These are phyloP conservation scores for Euzetes globulus DNA, from an alignment of 2,888 invertebrate species.

Conservation along the genomic window DNA sequence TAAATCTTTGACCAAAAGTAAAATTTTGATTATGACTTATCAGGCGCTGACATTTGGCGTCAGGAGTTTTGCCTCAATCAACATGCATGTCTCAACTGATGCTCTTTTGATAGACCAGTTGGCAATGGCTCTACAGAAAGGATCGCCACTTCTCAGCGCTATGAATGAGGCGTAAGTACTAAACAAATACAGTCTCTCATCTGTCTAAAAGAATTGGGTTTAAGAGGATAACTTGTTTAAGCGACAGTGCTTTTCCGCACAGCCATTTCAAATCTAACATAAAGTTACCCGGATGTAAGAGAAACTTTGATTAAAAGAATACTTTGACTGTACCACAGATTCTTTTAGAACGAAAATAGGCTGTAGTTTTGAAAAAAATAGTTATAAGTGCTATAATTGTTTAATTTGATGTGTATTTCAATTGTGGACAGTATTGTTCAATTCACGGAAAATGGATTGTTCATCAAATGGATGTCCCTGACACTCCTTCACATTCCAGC, in stretches of 20 bases:
- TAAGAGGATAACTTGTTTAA: too few relatives aligned
- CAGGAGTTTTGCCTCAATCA: background rate
- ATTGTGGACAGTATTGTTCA: background rate
- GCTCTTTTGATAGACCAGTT: conserved; percentile 2
- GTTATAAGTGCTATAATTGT: background rate
- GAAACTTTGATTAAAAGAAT: too few relatives aligned
- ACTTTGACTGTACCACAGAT: too few relatives aligned
- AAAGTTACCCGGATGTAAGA: too few relatives aligned
- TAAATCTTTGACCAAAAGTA: background rate
- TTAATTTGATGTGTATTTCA: background rate
- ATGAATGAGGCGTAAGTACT: background rate
- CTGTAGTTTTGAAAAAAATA: background rate
- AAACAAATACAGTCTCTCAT: too few relatives aligned
- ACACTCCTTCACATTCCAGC: background rate
- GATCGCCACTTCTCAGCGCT: background rate
- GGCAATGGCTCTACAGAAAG: background rate
- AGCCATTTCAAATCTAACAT: too few relatives aligned
- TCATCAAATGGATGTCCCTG: background rate
- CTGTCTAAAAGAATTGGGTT: too few relatives aligned
- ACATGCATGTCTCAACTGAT: background rate
- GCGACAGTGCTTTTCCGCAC: too few relatives aligned
- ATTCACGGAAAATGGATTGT: background rate
- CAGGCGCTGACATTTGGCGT: background rate
- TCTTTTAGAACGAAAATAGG: too few relatives aligned
- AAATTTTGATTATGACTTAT: background rate